Base-by-base conservation (phyloP, 1,140 invertebrate species). In the Drosophila sucinea region DNA sequence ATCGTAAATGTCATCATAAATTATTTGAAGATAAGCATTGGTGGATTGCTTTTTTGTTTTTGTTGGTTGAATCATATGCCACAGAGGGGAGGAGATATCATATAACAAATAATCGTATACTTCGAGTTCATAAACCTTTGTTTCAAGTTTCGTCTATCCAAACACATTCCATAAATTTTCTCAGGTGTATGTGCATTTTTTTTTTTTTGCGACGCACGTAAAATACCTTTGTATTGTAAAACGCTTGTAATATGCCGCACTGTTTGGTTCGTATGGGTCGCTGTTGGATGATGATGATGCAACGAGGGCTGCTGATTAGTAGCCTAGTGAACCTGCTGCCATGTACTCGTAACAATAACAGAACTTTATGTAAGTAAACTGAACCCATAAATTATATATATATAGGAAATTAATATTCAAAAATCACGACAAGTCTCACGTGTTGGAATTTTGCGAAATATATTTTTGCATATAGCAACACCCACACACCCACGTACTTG, bases 341-440 rank as follows among this genome's bases (percentile, higher is more conserved):
- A 75, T 33, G 57, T 5, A 35, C 35, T 55, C 68, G 61, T 44
- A 69, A 29, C 27, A 54, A 29, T 29, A 54, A 44, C 44, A 77
- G 32, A 29, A 79, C 60, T 67, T 60, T 86, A 66, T 60, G 67
- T 55, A 77, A 70, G 56, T 63, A 64, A 11, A 51, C 40, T 55
- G 55, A 65, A 54, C 75, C 73, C 83, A 89, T 80, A 79, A 79
- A 79, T 61, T 17, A 67, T 44, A 77, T 32, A 71, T 67, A 30
- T 40, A 70, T 62, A 57, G 17, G 27, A 10, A 27, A 35, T 47
- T 44, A 64, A 75, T 62, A 51, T 27, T 29, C 35, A 11, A 32
- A 32, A 58, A 58, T 51, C 8, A 35, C 7, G 11, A 35, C 11
- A 11, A 38, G 1, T 55, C 58, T 67, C 83, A 82, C 82, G 72